Base-by-base conservation (phyloP, 2,888 invertebrate species). In the Sminthurinus aureus region DNA sequence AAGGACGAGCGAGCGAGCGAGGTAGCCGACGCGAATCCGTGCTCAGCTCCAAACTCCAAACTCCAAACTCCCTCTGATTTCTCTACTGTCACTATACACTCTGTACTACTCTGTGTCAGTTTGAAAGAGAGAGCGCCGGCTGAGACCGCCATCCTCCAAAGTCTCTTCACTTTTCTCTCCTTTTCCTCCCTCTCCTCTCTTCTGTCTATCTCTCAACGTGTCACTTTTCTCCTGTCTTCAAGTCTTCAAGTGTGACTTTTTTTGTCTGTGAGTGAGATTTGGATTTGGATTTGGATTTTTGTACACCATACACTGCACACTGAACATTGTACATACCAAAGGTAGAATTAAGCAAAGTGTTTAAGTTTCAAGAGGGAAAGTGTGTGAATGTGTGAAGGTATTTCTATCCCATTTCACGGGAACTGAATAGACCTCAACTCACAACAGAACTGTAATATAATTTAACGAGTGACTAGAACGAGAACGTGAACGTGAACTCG, bases 51-150 rank as follows among this genome's bases (percentile, higher is more conserved):
- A n/a, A n/a, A n/a, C 38, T 38, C 38, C 6, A 6, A 38, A 4
- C 6, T 52, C 74, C 58, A 64, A 26, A 81, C 81, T 81, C 74
- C 58, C 74, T 69, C 79, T 26, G 74, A 74, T 66, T 74, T 80
- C 58, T 26, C 64, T 52, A 22, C 52, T 52, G 6, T 71, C 74
- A 74, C 38, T 69, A 8, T 22, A 6, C 3, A 71, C 18, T 26
- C 15, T 26, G 8, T 26, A 24, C 80, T 73, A 80, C 71, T 69
- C 73, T 51, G 74, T 81, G 74, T 81, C 81, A 81, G 81, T 81
- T 74, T 51, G 79, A 22, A 74, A 74, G 81, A 52, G 81, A 74
- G 75, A 50, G 81, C 74, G 81, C 81, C 81, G 81, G 81, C 74
- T 81, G 81, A 74, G 4, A 26, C 74, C 58, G 69, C 80, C 64